Base-by-base conservation (phyloP, 2,888 invertebrate genomes). In the Cerceris rybyensis region DNA sequence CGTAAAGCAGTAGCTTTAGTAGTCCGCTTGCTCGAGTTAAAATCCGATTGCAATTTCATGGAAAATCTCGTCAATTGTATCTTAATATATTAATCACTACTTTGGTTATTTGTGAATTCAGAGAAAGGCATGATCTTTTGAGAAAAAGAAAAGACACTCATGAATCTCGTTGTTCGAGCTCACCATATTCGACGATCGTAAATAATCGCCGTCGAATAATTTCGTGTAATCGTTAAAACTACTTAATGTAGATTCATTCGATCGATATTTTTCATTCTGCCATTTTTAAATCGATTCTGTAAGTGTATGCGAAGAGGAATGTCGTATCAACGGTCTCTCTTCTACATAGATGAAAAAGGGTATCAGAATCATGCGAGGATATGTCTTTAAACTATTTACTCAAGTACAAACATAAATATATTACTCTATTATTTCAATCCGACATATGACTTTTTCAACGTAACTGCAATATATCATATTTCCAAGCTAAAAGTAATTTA, bases 1-100 rank as follows among this genome's bases (percentile, higher is more conserved):
- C 78, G 82, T 76, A 73, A 70, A 78, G 67, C 50, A 72, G 67
- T 28, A 28, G 28, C 4, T 28, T 75, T 67, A 57, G 41, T 50
- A 13, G 9, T 17, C 42, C 11, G 50, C 42, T 14, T 14, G 41
- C 39, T 49, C 60, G 52, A 59, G 50, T 57, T 61, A 57, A 46
- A 65, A 49, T 60, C 58, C 39, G 52, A 52, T 17, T 13, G 52
- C 14, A 41, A 64, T 72, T 64, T 65, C 7, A 14, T 46, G 41
- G 52, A 50, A 50, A 14, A 7, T n/a, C 50, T 46, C 28, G 28
- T 61, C 1, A 28, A 59, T 57, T 41, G 8, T 46, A 16, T 61
- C 52, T 14, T 61, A 46, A 46, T 61, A 17, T 64, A 71, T 60
- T 28, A 41, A 42, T 17, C 17, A 65, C 69, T 52, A 57, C 14